These are phyloP conservation scores for Danaus plexippus DNA, from an alignment of 1,140 invertebrate genomes.

Conservation along the genomic window DNA sequence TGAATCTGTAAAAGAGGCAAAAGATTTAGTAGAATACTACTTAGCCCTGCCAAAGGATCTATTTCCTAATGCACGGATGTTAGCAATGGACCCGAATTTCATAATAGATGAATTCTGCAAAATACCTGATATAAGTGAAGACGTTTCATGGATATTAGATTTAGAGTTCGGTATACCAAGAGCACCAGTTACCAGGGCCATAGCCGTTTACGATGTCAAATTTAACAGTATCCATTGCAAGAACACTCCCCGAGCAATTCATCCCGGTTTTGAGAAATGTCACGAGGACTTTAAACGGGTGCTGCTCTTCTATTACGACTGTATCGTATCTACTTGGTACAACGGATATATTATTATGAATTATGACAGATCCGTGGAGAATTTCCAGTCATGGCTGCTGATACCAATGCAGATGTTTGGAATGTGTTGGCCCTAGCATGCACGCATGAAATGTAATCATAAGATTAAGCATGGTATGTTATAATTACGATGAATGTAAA, in stretches of 20 bases:
- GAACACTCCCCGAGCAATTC: conserved; percentile 35
- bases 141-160: conserved; percentile 46
- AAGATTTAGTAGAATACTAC: conserved; percentile 37
- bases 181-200: conserved; percentile 27
- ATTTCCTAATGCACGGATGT: conserved; percentile 37
- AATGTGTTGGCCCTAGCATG: conserved; percentile 47
- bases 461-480: neutral
- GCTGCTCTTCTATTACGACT: conserved; percentile 45
- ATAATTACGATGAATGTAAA: conserved; percentile 12
- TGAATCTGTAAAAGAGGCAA: conserved; percentile 4
- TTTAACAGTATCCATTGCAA: conserved; percentile 44
- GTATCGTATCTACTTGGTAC: conserved; percentile 44
- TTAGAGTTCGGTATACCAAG: conserved; percentile 47
- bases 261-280: conserved; percentile 48
- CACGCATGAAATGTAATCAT: conserved; percentile 15
- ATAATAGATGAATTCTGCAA: conserved; percentile 54
- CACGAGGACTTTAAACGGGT: conserved; percentile 32
- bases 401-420: conserved; percentile 43
- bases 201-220: conserved; percentile 44
- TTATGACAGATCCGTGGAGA: conserved; percentile 40
- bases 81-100: conserved; percentile 42
- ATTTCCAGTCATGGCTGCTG: conserved; percentile 46
- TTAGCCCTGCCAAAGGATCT: conserved; percentile 38
- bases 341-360: conserved; percentile 34
- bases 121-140: conserved; percentile 28